A percentile compares a stretch with the other conserved stretches of the same genome.
Evolutionary conservation across 2,888 invertebrate species (phyloP).

Genomic region (Hydropsyche betteni): DNA sequence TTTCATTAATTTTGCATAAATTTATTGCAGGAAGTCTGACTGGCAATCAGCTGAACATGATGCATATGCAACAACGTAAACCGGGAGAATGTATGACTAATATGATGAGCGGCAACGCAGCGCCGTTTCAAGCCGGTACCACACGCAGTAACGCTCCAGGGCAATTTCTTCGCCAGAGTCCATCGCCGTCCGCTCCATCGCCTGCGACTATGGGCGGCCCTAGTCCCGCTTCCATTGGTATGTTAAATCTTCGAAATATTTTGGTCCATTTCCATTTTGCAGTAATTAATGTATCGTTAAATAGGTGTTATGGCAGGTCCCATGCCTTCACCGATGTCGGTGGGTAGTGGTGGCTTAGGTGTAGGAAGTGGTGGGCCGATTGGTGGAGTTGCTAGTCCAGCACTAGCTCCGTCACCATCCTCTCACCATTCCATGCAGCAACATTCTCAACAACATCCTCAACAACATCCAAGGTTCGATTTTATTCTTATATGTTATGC

Average conservation of each 20-base stretch:
- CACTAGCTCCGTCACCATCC: constrained; percentile 73
- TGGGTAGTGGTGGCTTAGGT: constrained; percentile 58
- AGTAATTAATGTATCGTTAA: constrained; percentile 9
- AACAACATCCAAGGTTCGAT: constrained; percentile 62
- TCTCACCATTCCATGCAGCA: constrained; percentile 66
- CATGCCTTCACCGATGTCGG: constrained; percentile 63
- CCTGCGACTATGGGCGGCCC: constrained; percentile 72
- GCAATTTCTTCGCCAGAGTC: constrained; percentile 82
- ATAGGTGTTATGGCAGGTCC: constrained; percentile 61
- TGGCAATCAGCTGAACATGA: constrained; percentile 60
- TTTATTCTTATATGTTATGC: neutral
- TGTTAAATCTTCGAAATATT: neutral
- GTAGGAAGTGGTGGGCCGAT: constrained; percentile 46
- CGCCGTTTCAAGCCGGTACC: constrained; percentile 61
- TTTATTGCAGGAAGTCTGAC: constrained; percentile 58
- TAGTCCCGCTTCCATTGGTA: constrained; percentile 62
- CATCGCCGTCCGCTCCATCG: constrained; percentile 79
- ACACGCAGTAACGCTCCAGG: constrained; percentile 75
- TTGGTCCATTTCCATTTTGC: neutral
- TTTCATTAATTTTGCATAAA: too few relatives aligned
- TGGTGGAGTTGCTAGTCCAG: constrained; percentile 76
- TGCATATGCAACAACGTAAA: constrained; percentile 57
- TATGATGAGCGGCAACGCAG: constrained; percentile 59
- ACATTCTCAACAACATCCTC: constrained; percentile 67
- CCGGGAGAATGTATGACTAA: constrained; percentile 55